Percentiles rank a stretch among this genome's conserved stretches.
Evolutionary conservation across 2,888 invertebrate species (phyloP).

Genomic region (Philaethria dido): DNA sequence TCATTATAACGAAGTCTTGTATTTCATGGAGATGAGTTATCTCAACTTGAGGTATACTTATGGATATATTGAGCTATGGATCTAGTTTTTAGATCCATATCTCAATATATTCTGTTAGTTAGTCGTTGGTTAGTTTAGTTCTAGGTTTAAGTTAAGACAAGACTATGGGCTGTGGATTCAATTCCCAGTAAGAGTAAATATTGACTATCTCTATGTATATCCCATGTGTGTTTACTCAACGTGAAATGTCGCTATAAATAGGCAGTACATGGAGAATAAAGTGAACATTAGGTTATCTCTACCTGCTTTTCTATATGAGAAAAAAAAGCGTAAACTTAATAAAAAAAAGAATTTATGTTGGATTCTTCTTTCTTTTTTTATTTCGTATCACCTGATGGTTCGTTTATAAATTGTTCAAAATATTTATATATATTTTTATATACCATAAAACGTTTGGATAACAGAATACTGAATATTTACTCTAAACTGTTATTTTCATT

Average conservation of each 20-base stretch:
- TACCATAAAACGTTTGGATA: slow-evolving; percentile 46
- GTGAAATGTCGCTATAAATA: no score
- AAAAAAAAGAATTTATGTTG: not conserved
- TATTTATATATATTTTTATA: slow-evolving; percentile 17
- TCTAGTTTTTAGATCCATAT: no score
- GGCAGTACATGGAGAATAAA: no score
- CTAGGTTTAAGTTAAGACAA: no score
- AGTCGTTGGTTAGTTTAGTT: no score
- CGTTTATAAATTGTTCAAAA: slow-evolving; percentile 9
- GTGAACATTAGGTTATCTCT: no score
- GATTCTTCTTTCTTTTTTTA: not conserved
- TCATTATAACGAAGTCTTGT: slow-evolving; percentile 57
- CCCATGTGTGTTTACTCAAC: no score
- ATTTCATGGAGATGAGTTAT: slow-evolving; percentile 52
- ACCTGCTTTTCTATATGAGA: not conserved
- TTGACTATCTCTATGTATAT: no score
- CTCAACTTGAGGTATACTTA: slow-evolving; percentile 40
- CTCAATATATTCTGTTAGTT: no score
- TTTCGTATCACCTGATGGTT: not conserved
- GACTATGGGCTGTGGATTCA: no score
- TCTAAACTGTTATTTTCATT: slow-evolving; percentile 59
- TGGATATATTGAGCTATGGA: no score
- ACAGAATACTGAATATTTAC: slow-evolving; percentile 56
- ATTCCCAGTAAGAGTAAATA: no score
- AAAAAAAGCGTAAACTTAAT: not conserved